Evolutionary conservation across 2,797 vertebrate species (phyloP).

Genomic region (Cheirogaleus major): DNA sequence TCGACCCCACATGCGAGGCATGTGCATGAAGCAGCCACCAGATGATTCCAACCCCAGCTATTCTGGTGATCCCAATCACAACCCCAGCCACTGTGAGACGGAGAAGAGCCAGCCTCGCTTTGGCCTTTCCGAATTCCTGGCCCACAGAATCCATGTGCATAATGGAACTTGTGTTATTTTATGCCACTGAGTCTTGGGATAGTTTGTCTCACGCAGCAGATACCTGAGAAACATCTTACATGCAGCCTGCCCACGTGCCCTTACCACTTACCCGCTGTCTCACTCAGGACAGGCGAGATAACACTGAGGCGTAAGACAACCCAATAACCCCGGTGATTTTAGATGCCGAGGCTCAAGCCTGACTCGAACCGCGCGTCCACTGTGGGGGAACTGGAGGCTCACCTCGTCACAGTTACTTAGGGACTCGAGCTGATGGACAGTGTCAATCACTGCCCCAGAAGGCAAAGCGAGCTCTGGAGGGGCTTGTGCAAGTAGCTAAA

Average conservation of each 20-base stretch:
- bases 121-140: neutral
- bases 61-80: neutral
- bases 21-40: neutral
- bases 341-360: neutral
- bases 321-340: neutral
- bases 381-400: neutral
- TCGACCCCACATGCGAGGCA: no score
- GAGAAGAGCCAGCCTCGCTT: neutral
- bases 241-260: neutral
- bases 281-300: neutral
- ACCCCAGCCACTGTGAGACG: rapidly evolving
- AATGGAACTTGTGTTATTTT: neutral
- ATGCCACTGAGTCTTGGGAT: neutral
- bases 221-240: neutral
- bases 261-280: neutral
- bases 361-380: neutral
- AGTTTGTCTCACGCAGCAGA: neutral
- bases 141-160: neutral
- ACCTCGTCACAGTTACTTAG: neutral
- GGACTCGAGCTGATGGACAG: no score
- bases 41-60: neutral
- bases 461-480: neutral
- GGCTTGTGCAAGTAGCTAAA: no score
- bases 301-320: neutral
- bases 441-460: neutral